Percentiles rank a stretch among this genome's conserved stretches.
These are phyloP conservation scores for Cyrtodaria siliqua DNA, from an alignment of 2,888 invertebrate genomes.

Conservation along the genomic window DNA sequence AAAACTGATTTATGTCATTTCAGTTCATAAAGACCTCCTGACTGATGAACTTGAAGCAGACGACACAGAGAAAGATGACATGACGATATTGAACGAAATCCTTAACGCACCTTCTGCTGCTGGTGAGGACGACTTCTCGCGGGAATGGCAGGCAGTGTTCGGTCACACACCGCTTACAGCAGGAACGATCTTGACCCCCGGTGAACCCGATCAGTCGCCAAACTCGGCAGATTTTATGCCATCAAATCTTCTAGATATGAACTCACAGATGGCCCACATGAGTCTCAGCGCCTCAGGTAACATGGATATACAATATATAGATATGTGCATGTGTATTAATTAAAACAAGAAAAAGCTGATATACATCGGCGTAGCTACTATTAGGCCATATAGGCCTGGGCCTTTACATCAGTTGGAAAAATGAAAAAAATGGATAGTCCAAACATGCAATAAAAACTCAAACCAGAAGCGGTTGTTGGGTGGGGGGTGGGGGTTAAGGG, in stretches of 20 bases:
- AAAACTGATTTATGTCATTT: too few relatives aligned
- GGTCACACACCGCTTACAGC: constrained; percentile 71
- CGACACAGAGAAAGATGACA: constrained; percentile 86
- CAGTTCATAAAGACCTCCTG: constrained; percentile 83
- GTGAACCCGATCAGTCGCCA: constrained; percentile 75
- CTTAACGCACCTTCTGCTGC: constrained; percentile 83
- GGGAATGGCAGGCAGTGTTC: constrained; percentile 85
- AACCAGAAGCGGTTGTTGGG: too few relatives aligned
- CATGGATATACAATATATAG: too few relatives aligned
- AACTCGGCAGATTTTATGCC: constrained; percentile 84
- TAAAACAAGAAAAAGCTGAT: too few relatives aligned
- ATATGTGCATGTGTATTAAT: too few relatives aligned
- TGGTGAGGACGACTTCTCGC: constrained; percentile 83
- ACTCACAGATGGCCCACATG: constrained; percentile 61
- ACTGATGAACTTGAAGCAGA: constrained; percentile 82
- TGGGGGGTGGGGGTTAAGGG: too few relatives aligned
- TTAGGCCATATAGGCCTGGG: too few relatives aligned
- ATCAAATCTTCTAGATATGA: constrained; percentile 85
- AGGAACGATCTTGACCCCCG: constrained; percentile 66
- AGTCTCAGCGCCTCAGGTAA: constrained; percentile 35
- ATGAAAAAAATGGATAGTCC: too few relatives aligned
- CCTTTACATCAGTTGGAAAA: too few relatives aligned
- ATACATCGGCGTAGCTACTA: too few relatives aligned
- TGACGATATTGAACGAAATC: constrained; percentile 86
- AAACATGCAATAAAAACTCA: too few relatives aligned